Evolutionary conservation across 2,113 vertebrate genomes (phyloP).

Genomic region (Macquaria ambigua): DNA sequence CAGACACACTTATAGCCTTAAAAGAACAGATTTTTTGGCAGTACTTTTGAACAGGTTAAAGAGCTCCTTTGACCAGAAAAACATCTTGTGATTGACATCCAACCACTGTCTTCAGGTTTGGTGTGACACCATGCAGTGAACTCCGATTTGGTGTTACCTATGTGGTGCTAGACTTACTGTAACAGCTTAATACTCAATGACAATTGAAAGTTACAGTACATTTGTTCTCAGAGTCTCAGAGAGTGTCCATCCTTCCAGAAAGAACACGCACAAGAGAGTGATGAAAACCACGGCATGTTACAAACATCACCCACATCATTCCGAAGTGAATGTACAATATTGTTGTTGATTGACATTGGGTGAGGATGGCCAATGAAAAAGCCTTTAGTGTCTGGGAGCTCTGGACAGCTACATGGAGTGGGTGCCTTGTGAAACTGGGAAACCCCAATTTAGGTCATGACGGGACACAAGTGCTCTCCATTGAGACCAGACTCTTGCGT

Average conservation of each 20-base stretch:
- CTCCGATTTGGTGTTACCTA: too few relatives aligned
- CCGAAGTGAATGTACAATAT: background rate
- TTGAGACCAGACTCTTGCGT: background rate
- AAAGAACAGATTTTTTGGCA: too few relatives aligned
- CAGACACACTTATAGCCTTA: too few relatives aligned
- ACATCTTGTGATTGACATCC: background rate
- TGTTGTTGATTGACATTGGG: background rate
- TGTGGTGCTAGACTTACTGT: background rate
- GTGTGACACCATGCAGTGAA: background rate
- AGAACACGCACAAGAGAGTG: background rate
- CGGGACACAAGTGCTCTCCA: background rate
- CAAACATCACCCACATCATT: background rate
- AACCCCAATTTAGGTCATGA: background rate
- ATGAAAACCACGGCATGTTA: background rate
- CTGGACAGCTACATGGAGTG: background rate
- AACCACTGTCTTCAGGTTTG: background rate
- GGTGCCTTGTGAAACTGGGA: background rate
- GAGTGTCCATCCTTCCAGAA: background rate
- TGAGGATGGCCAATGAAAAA: background rate
- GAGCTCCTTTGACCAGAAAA: too few relatives aligned
- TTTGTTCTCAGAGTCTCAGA: background rate
- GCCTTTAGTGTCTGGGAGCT: background rate
- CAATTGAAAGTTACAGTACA: too few relatives aligned
- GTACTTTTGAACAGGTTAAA: too few relatives aligned
- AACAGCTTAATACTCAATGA: background rate